Evolutionary conservation across 2,113 vertebrate species (phyloP).

Genomic region (Grammomys surdaster): DNA sequence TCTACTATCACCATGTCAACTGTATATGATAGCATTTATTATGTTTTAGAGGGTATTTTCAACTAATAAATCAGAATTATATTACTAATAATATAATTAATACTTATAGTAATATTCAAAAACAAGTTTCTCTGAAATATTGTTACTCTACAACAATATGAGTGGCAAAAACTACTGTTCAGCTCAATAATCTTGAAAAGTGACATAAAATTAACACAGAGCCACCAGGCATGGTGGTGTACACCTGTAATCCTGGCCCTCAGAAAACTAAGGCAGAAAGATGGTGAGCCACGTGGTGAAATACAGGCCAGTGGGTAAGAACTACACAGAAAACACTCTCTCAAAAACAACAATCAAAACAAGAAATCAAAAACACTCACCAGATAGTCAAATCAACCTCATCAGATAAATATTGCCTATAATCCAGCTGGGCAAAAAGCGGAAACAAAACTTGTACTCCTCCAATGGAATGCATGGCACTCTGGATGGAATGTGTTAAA

Average conservation of each 20-base stretch:
- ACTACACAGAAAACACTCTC: neutral
- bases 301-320: neutral
- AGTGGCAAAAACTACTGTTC: neutral
- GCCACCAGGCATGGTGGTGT: neutral
- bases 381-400: constrained; percentile 95
- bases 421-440: constrained; percentile 98
- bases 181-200: constrained; percentile 16
- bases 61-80: constrained; percentile 44
- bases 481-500: constrained; percentile 98
- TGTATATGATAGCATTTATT: constrained; percentile 37
- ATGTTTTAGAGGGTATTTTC: neutral
- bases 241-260: neutral
- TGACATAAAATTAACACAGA: constrained; percentile 17
- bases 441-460: constrained; percentile 99
- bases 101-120: constrained; percentile 26
- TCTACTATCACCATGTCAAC: constrained; percentile 1
- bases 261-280: neutral
- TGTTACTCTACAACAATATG: neutral
- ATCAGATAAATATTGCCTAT: constrained; percentile 92
- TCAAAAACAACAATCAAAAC: neutral
- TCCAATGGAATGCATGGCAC: constrained; percentile 98
- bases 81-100: constrained; percentile 14
- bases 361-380: constrained; percentile 85
- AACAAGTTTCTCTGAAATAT: constrained; percentile 40
- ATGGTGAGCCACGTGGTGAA: neutral